These are phyloP conservation scores for Ditylenchus weischeri DNA, from an alignment of 2,888 invertebrate species.

Conservation along the genomic window DNA sequence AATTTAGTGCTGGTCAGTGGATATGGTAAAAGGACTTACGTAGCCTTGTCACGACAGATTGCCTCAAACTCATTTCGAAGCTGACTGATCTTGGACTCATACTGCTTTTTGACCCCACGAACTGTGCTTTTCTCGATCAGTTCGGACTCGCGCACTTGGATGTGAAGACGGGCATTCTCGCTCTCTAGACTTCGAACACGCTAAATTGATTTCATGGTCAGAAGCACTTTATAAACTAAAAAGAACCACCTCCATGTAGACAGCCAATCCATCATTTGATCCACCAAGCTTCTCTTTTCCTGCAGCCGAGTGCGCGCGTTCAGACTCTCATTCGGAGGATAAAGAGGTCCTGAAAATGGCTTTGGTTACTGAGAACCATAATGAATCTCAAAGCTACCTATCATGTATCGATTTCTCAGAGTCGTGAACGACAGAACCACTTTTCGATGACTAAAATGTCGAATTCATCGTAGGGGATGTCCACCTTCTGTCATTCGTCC, in stretches of 20 bases:
- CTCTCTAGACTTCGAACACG: constrained; percentile 75
- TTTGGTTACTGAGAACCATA: constrained; percentile 25
- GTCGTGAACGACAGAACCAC: no score
- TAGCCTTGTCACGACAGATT: constrained; percentile 82
- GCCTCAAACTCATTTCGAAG: constrained; percentile 80
- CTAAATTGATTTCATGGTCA: constrained; percentile 23
- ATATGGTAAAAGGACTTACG: constrained; percentile 61
- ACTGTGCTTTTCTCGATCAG: not conserved
- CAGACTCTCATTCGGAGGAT: not conserved
- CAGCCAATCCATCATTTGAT: constrained; percentile 75
- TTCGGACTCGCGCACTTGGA: constrained; percentile 64
- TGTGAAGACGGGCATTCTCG: constrained; percentile 79
- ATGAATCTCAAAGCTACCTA: no score
- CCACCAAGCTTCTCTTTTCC: not conserved
- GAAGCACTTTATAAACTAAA: not conserved
- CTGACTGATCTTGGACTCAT: constrained; percentile 78
- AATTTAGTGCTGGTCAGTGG: not conserved
- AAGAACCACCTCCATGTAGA: constrained; percentile 75
- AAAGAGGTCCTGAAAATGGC: not conserved
- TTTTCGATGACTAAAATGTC: no score
- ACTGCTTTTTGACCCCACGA: constrained; percentile 29
- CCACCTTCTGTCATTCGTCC: no score
- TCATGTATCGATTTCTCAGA: no score
- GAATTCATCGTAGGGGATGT: no score
- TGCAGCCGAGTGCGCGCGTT: not conserved